Evolutionary conservation across 2,888 invertebrate species (phyloP).

Genomic region (Hydrotaea diabolus): DNA sequence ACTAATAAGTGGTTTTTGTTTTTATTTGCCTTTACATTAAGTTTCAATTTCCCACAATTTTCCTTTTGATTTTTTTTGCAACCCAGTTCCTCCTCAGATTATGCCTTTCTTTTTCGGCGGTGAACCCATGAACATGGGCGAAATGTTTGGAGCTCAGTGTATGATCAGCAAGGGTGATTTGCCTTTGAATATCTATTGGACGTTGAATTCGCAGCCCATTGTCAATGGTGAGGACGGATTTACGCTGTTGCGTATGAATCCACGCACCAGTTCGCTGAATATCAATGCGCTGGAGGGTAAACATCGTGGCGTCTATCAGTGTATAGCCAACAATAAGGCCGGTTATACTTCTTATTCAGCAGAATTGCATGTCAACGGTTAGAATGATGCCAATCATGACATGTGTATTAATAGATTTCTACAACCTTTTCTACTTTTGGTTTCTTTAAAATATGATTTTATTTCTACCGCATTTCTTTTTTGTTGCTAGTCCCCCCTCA

Average conservation of each 20-base stretch:
- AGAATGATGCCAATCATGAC: constrained; percentile 52
- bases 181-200: constrained; percentile 88
- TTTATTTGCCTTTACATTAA: not conserved
- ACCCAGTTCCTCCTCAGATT: constrained; percentile 82
- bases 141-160: constrained; percentile 85
- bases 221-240: constrained; percentile 85
- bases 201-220: constrained; percentile 83
- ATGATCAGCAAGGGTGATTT: constrained; percentile 88
- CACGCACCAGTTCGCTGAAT: constrained; percentile 83
- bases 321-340: constrained; percentile 84
- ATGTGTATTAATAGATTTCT: constrained; percentile 28
- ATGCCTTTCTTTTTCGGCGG: constrained; percentile 83
- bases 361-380: constrained; percentile 77
- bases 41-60: not conserved
- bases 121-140: constrained; percentile 83
- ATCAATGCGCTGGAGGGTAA: constrained; percentile 83
- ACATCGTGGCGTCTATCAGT: constrained; percentile 85
- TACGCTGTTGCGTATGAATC: constrained; percentile 82
- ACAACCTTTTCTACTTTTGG: constrained; percentile 49
- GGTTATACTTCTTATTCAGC: constrained; percentile 81
- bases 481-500: constrained; percentile 82
- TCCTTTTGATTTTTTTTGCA: not conserved
- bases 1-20: constrained; percentile 41
- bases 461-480: not conserved
- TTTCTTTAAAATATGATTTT: constrained; percentile 24